A percentile compares a stretch with the other conserved stretches of the same genome.
These are phyloP conservation scores for Lasioglossum marginatum DNA, from an alignment of 2,888 invertebrate species.

Conservation along the genomic window DNA sequence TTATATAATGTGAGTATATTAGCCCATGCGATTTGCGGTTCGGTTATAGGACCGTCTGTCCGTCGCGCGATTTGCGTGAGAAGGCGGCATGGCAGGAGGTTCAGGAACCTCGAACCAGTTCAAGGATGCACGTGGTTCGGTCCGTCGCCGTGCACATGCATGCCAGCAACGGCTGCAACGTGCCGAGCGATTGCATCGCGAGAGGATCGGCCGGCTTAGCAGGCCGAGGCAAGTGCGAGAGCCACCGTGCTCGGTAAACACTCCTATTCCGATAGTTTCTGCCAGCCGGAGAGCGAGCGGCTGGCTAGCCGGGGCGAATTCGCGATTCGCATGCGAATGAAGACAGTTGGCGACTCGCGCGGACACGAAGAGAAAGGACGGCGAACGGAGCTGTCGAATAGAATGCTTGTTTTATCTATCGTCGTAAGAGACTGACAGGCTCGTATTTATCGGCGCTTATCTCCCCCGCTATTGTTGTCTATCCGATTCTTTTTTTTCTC, in stretches of 20 bases:
- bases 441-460: slow-evolving; percentile 9
- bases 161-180: slow-evolving; percentile 28
- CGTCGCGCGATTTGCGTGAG: slow-evolving; percentile 31
- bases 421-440: background rate
- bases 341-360: slow-evolving; percentile 18
- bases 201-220: slow-evolving; percentile 35
- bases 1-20: background rate
- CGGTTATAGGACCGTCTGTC: background rate
- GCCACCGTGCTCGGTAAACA: slow-evolving; percentile 40
- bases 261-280: slow-evolving; percentile 59
- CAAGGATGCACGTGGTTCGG: slow-evolving; percentile 72
- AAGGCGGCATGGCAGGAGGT: slow-evolving; percentile 67
- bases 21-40: background rate
- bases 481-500: background rate
- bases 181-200: slow-evolving; percentile 55
- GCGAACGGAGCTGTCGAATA: slow-evolving; percentile 1
- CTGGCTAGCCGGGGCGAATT: slow-evolving; percentile 46
- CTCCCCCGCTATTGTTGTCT: background rate
- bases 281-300: slow-evolving; percentile 44
- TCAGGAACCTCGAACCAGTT: slow-evolving; percentile 78
- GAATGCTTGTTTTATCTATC: background rate
- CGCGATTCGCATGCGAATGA: slow-evolving; percentile 51
- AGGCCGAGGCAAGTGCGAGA: slow-evolving; percentile 26
- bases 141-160: slow-evolving; percentile 41
- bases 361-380: slow-evolving; percentile 30